Percentiles rank a stretch among this genome's conserved stretches.
Conservation (phyloP, 2,113 vertebrate species). For the Verasper variegatus region DNA sequence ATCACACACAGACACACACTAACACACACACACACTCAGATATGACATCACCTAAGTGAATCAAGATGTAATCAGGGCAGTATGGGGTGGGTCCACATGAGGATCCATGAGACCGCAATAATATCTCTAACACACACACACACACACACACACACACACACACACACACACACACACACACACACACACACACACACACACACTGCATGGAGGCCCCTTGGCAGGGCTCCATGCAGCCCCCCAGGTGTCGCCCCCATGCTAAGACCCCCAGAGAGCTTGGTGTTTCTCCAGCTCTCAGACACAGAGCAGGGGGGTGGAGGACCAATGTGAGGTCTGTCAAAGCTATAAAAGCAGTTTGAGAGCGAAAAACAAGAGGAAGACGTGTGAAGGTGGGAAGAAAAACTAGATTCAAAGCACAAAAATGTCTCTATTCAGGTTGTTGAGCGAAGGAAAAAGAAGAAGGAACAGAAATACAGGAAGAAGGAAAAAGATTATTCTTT, state of each 20-base stretch:
- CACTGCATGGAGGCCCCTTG: not conserved
- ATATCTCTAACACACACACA: not conserved
- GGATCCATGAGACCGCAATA: constrained; percentile 27
- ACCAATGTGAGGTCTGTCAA: not conserved
- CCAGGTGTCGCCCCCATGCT: constrained; percentile 56
- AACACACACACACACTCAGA: constrained; percentile 24
- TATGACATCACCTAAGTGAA: constrained; percentile 67
- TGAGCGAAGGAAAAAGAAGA: not conserved
- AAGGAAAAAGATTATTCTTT: not conserved
- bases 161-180: constrained; percentile 5
- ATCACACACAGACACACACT: constrained; percentile 24
- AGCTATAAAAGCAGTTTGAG: not conserved
- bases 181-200: not conserved
- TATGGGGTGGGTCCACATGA: constrained; percentile 29
- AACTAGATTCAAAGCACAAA: not conserved
- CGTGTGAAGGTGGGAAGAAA: not conserved
- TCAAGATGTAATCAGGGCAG: constrained; percentile 60
- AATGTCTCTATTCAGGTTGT: not conserved
- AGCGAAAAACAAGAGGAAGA: not conserved
- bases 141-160: constrained; percentile 15
- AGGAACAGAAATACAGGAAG: not conserved
- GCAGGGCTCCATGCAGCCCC: constrained; percentile 18
- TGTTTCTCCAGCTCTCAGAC: constrained; percentile 24
- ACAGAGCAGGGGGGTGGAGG: not conserved
- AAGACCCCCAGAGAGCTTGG: constrained; percentile 47